Evolutionary conservation across 2,888 invertebrate genomes (phyloP).

Genomic region (Loripinus fragilis): DNA sequence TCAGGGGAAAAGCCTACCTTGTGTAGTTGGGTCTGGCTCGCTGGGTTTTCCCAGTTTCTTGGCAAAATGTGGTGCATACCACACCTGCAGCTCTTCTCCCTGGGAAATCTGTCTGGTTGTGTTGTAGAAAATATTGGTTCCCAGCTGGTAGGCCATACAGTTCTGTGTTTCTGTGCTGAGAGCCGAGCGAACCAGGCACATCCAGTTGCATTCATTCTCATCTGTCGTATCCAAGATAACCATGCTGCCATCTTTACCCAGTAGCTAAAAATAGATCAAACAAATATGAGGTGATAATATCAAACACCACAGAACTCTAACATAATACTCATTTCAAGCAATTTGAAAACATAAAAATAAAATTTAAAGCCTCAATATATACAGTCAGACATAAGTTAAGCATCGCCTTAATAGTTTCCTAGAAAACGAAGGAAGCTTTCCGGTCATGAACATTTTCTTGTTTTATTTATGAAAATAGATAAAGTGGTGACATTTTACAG

Average conservation of each 20-base stretch:
- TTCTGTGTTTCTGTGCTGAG: conserved; percentile 85
- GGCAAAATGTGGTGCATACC: conserved; percentile 87
- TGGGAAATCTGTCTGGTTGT: conserved; percentile 82
- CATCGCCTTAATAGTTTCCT: too few relatives aligned
- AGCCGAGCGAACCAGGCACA: conserved; percentile 86
- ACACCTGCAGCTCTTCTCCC: conserved; percentile 86
- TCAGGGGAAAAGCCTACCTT: conserved; percentile 67
- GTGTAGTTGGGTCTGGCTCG: conserved; percentile 73
- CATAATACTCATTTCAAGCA: too few relatives aligned
- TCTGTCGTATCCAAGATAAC: conserved; percentile 86
- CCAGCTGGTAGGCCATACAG: conserved; percentile 87
- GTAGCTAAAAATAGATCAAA: conserved; percentile 83
- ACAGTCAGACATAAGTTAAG: too few relatives aligned
- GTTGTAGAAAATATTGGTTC: conserved; percentile 78
- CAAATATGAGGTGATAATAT: too few relatives aligned
- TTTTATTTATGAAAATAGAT: too few relatives aligned
- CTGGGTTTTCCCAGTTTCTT: conserved; percentile 84
- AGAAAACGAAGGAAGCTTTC: too few relatives aligned
- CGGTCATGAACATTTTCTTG: too few relatives aligned
- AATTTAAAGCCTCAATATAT: too few relatives aligned
- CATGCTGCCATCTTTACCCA: conserved; percentile 82
- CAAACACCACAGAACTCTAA: too few relatives aligned
- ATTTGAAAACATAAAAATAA: too few relatives aligned
- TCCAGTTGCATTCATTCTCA: conserved; percentile 87
- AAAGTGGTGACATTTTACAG: too few relatives aligned